Evolutionary conservation across 2,113 vertebrate genomes (phyloP).

Genomic region (Sceloporus tristichus): DNA sequence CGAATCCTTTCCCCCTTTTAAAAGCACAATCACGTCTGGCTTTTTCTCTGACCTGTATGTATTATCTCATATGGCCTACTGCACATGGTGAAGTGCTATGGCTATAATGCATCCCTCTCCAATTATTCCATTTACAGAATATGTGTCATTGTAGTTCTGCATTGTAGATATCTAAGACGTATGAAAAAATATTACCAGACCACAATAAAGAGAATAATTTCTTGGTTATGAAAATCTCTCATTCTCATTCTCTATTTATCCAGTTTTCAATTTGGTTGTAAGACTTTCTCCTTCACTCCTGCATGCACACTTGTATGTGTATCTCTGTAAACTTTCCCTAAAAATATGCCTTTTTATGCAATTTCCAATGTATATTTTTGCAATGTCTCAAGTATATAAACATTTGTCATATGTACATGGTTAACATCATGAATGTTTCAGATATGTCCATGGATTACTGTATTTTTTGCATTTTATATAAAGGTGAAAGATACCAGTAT

Average conservation of each 20-base stretch:
- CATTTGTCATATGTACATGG: no score
- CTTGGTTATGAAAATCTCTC: background rate
- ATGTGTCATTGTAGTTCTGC: background rate
- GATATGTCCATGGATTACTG: no score
- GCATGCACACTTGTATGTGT: no score
- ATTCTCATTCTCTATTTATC: background rate
- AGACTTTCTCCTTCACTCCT: no score
- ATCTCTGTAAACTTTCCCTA: no score
- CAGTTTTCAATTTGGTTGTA: no score
- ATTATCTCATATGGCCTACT: background rate
- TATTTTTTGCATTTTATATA: no score
- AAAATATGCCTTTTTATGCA: no score
- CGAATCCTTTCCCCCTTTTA: background rate
- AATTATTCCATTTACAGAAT: background rate
- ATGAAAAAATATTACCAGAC: background rate
- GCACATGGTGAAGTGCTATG: background rate
- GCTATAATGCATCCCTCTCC: background rate
- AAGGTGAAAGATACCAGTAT: no score
- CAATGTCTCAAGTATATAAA: no score
- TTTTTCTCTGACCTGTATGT: background rate
- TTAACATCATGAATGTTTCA: no score
- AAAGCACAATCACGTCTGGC: background rate
- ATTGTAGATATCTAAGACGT: background rate
- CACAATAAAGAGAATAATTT: background rate
- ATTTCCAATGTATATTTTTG: no score